phyloP scores from a whole-genome alignment of 2,797 vertebrate genomes.

The Otus scops region DNA sequence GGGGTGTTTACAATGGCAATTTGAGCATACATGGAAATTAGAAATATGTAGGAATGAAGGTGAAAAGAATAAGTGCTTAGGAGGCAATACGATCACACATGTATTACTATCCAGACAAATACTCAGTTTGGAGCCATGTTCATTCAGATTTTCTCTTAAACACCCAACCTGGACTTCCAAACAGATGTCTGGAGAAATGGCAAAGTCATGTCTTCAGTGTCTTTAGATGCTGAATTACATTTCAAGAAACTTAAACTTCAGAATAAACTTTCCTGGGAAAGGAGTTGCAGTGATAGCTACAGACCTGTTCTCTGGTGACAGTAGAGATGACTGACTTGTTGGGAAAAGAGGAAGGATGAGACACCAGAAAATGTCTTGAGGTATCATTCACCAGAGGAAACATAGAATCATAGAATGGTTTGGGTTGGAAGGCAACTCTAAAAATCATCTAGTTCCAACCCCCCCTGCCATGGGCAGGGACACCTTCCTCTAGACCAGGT shows the following conservation, averaged over 20 bases:
- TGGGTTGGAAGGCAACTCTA: too few relatives aligned
- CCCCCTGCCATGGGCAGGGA: too few relatives aligned
- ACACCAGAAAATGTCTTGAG: not conserved
- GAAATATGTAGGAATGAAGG: not conserved
- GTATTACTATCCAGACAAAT: not conserved
- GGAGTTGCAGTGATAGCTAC: not conserved
- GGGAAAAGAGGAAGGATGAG: not conserved
- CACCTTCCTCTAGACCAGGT: too few relatives aligned
- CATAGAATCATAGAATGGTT: too few relatives aligned
- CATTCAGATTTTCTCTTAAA: not conserved
- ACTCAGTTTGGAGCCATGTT: not conserved
- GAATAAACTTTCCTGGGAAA: not conserved
- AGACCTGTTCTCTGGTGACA: not conserved
- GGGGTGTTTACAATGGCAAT: not conserved
- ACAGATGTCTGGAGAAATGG: not conserved
- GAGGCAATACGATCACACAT: not conserved
- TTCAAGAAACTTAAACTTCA: not conserved
- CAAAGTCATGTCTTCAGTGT: not conserved
- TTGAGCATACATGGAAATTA: not conserved
- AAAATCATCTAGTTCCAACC: too few relatives aligned
- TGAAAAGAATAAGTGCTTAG: not conserved
- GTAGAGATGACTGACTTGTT: not conserved
- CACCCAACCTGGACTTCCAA: not conserved
- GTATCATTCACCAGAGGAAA: not conserved
- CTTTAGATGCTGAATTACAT: not conserved